Base-by-base conservation (phyloP, 2,113 vertebrate species). In the Muntiacus muntjak region DNA sequence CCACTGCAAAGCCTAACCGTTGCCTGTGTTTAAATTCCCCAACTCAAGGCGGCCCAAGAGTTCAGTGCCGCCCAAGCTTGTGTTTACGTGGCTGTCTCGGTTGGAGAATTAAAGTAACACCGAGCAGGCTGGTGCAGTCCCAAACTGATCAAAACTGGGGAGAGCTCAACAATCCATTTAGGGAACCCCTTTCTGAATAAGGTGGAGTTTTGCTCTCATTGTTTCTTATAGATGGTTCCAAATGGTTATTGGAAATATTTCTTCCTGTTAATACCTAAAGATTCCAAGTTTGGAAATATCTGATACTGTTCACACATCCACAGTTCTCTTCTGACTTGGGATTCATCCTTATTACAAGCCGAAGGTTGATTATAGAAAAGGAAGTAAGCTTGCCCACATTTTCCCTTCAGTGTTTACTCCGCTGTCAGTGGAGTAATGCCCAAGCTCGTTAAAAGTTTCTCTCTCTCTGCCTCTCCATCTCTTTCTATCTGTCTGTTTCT, bases 11-110 rank as follows among this genome's bases (percentile, higher is more conserved):
- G 67, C 64, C 87, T 83, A 96, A 85, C 2, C 0, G 33, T 79
- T 92, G 92, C 43, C 87, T 82, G 79, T 84, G 52, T 94, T 97
- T 93, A 94, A 97, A 91, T 82, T 89, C 88, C 50, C 85, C 74
- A 89, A 92, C 71, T 91, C 40, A 95, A 96, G 88, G 82, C 4
- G 1, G 47, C 87, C 84, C 92, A 57, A 26, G 81, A 90, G 84
- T 83, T 93, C 9, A 10, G 83, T 15, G 81, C 45, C 57, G 78
- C 67, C 54, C n/a, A 85, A 19, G 79, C 87, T 60, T 43, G 60
- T 83, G 83, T 90, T 81, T 52, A 64, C 1, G 1, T 54, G 86
- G 47, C 71, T 36, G 4, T 87, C 55, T 83, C 21, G 23, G 76
- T 0, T 12, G 28, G 81, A 91, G 47, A 57, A 47, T 89, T 87